These are phyloP conservation scores for Heterohyrax brucei DNA, from an alignment of 2,797 vertebrate species.

Conservation along the genomic window DNA sequence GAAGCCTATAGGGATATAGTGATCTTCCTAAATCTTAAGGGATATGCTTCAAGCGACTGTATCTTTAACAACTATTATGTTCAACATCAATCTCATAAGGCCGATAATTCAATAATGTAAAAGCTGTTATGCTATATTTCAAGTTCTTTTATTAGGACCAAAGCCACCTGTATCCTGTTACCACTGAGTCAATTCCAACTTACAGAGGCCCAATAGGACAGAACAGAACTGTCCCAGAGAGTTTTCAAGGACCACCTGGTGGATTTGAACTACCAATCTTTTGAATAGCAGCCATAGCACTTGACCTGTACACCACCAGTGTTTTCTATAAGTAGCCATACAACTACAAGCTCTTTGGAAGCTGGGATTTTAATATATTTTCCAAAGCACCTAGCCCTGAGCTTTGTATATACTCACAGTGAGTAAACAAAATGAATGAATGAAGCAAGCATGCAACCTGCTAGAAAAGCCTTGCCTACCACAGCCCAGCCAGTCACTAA, in stretches of 20 bases:
- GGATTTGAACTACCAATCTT: too few species aligned
- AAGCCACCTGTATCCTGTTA: background rate
- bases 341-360: background rate
- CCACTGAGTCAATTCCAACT: too few species aligned
- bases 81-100: constrained; percentile 27
- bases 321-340: background rate
- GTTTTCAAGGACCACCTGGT: too few species aligned
- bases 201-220: too few species aligned
- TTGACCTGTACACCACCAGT: too few species aligned
- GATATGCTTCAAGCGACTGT: constrained; percentile 3
- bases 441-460: background rate
- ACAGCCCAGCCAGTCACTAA: constrained; percentile 56
- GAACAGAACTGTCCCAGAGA: too few species aligned
- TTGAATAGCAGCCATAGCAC: too few species aligned
- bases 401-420: background rate
- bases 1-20: background rate
- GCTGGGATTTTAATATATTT: background rate
- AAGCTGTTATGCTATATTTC: background rate
- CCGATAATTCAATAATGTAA: constrained; percentile 24
- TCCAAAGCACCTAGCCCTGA: background rate
- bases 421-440: constrained; percentile 1
- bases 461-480: constrained; percentile 49
- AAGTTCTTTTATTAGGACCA: background rate
- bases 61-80: constrained; percentile 48
- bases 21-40: constrained; percentile 33